Conservation (phyloP, 1,140 invertebrate species). For the Riptortus pedestris region DNA sequence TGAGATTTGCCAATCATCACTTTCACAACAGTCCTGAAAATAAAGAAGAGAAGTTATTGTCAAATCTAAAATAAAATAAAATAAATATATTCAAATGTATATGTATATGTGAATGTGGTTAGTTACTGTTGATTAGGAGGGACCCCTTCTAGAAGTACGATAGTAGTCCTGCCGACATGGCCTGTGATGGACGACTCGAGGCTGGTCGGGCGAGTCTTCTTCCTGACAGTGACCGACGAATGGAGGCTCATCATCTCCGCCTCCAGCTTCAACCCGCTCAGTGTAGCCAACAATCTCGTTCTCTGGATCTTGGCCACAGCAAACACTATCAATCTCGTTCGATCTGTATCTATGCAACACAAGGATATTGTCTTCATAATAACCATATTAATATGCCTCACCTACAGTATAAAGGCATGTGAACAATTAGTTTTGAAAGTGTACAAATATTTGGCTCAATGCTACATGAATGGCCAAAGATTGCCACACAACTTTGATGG, state of each 20-base stretch:
- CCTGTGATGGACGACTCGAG: constrained; percentile 81
- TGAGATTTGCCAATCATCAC: constrained; percentile 86
- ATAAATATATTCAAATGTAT: not conserved
- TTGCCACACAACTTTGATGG: no score
- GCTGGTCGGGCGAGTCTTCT: constrained; percentile 54
- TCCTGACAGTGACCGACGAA: constrained; percentile 63
- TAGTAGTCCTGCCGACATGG: constrained; percentile 83
- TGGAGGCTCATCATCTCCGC: constrained; percentile 79
- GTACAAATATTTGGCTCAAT: no score
- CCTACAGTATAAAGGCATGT: no score
- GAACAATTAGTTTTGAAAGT: no score
- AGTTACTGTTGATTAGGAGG: constrained; percentile 77
- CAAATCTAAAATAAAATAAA: constrained; percentile 8
- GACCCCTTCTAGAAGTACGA: constrained; percentile 80
- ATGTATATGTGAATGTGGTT: not conserved
- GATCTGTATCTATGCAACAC: constrained; percentile 37
- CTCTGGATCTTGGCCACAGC: constrained; percentile 81
- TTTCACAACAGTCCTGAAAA: constrained; percentile 76
- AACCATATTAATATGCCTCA: no score
- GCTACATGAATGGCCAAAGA: no score
- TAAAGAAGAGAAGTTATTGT: constrained; percentile 22
- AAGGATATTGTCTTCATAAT: not conserved
- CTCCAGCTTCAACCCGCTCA: constrained; percentile 86
- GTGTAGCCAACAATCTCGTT: constrained; percentile 73
- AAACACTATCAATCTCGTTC: constrained; percentile 59